Evolutionary conservation across 1,140 invertebrate genomes (phyloP), one percentile per base, ranked within the genome.

Genomic region (Drosophila carrolli): DNA sequence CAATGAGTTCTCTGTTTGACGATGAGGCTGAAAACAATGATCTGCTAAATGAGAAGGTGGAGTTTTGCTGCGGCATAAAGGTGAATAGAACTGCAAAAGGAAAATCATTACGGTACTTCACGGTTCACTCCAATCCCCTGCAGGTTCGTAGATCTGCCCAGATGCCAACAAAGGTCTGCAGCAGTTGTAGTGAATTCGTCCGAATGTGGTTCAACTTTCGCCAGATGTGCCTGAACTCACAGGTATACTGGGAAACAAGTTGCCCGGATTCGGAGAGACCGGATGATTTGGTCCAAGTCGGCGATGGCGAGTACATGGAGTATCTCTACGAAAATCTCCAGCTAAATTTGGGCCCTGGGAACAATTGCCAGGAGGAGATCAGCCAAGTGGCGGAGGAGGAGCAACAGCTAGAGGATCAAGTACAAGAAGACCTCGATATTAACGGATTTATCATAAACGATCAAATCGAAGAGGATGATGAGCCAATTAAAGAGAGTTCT

Each of bases 161-260:
- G 10, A 27, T 90, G 44, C 83, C 90, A 0, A 35, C 61, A 0
- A 78, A 61, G n/a, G 76, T 73, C 29, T 91, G 90, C 43, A 38
- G 43, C 5, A 72, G 56, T 5, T 91, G 90, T 41, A 77, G 57
- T 2, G 84, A 85, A 27, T 89, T 83, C 54, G 61, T 82, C 1
- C 40, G 53, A 1, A 83, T 89, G 75, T 91, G 90, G 90, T 73
- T 54, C 14, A 85, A 63, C 19, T 91, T 91, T 47, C 86, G 86
- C 0, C 68, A 89, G 68, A 67, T 91, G 83, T 91, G 90, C 35
- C 58, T 89, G 0, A 90, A 91, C 13, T 68, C 90, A 5, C 83
- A 91, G 37, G 63, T 85, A 5, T 91, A 82, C 51, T 67, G 86
- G 60, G 81, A 77, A 51, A 78, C 65, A 0, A 62, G 43, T 19